Evolutionary conservation across 2,113 vertebrate species (phyloP), one percentile per base, ranked within the genome.

Genomic region (Sterna hirundo): DNA sequence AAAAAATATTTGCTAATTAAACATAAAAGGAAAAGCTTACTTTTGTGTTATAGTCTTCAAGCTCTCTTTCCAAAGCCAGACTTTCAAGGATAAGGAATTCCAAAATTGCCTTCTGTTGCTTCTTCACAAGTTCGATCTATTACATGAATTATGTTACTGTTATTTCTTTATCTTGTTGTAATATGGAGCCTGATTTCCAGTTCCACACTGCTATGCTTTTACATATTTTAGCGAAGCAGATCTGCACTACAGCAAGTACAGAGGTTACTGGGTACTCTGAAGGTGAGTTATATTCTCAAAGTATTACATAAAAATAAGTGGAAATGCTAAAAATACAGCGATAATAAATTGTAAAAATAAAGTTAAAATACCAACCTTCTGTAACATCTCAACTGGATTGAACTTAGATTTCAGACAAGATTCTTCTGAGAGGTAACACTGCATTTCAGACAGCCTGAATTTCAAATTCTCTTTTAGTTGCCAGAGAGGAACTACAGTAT

Each of bases 51-150:
- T 64, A 97, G 60, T 96, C 95, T 70, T 74, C 76, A 30, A 99
- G 97, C 40, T 98, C 97, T 76, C 97, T 91, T 96, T 99, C 98
- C 93, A 99, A 94, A 88, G 87, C 27, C 54, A 94, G 55, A 82
- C 96, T 98, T 94, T 99, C 98, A 65, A 96, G 81, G 16, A 86
- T 58, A 93, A 99, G 99, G 86, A 91, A 98, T 95, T 98, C 96
- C 97, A 95, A 98, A 89, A 97, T 68, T 46, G 57, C 76, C 86
- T 97, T 96, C 96, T 99, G 98, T 81, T 99, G 98, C 70, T 98
- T 97, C 96, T 99, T 99, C 88, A 99, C 98, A 91, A 87, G 97
- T 85, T 97, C 92, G 60, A 99, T 97, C 99, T 99, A 92, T 88
- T 94, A 82, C 19, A 71, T 30, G 30, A 65, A 66, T 91, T 13